Evolutionary conservation across 2,888 invertebrate genomes (phyloP).

Genomic region (Meandrusa payeni): DNA sequence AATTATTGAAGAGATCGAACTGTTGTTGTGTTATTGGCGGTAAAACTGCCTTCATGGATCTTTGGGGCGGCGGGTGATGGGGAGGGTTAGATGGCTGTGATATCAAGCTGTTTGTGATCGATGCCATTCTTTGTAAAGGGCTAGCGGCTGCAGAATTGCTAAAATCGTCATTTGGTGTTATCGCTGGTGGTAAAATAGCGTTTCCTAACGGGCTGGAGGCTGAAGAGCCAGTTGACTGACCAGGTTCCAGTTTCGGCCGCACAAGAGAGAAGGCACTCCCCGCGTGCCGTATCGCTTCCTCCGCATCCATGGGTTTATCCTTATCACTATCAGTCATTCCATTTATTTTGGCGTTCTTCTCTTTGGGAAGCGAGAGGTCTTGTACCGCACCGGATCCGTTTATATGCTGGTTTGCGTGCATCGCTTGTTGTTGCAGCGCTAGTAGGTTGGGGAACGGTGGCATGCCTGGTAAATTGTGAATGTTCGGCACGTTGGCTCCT

Average conservation of each 20-base stretch:
- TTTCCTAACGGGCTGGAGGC: conserved; percentile 93
- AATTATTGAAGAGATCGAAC: conserved; percentile 97
- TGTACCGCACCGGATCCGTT: conserved; percentile 87
- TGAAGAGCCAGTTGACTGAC: conserved; percentile 87
- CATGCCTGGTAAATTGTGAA: conserved; percentile 71
- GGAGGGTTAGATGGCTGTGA: conserved; percentile 93
- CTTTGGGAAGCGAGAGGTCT: conserved; percentile 92
- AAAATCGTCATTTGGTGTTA: conserved; percentile 91
- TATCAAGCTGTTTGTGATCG: conserved; percentile 97
- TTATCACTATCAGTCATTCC: conserved; percentile 85
- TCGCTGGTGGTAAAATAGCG: conserved; percentile 91
- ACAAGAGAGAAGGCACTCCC: conserved; percentile 94
- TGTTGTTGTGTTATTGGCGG: conserved; percentile 99
- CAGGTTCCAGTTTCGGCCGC: conserved; percentile 91
- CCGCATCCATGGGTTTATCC: conserved; percentile 81
- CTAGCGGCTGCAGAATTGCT: conserved; percentile 91
- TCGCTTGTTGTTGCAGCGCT: conserved; percentile 87
- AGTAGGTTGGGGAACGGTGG: conserved; percentile 84
- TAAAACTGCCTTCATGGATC: conserved; percentile 96
- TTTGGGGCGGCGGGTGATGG: conserved; percentile 90
- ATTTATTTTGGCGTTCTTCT: conserved; percentile 83
- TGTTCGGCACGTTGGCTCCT: conserved; percentile 81
- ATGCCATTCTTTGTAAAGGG: conserved; percentile 98
- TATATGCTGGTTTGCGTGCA: conserved; percentile 75
- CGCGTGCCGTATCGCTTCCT: conserved; percentile 87